These are phyloP conservation scores for Merluccius polli DNA, from an alignment of 2,797 vertebrate species.

Conservation along the genomic window DNA sequence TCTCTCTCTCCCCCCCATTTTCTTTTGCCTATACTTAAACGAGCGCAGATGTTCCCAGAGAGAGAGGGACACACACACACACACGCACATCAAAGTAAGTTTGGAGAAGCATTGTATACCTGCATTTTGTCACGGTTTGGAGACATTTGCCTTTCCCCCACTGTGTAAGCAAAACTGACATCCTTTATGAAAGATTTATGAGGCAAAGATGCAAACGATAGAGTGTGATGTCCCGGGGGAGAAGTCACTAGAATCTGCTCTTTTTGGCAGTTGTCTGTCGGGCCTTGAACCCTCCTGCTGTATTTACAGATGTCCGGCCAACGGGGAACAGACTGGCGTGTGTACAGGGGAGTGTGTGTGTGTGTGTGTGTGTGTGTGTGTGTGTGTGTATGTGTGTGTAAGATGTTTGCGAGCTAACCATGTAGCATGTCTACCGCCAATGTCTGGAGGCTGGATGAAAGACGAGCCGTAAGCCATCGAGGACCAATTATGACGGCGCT, in stretches of 20 bases:
- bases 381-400: not conserved
- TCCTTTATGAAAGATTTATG: conserved; percentile 84
- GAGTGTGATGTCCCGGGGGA: conserved; percentile 72
- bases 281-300: conserved; percentile 61
- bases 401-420: not conserved
- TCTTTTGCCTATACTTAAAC: not conserved
- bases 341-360: not conserved
- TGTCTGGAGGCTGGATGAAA: conserved; percentile 25
- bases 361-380: not conserved
- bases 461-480: conserved; percentile 18
- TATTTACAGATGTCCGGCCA: conserved; percentile 55
- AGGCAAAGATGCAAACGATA: conserved; percentile 80
- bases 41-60: not conserved
- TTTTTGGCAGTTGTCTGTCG: conserved; percentile 70
- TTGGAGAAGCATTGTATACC: conserved; percentile 69
- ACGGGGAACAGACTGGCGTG: conserved; percentile 26
- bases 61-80: conserved; percentile 5
- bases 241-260: conserved; percentile 66
- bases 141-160: conserved; percentile 68
- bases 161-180: conserved; percentile 83
- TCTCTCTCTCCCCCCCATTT: not conserved
- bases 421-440: conserved; percentile 20
- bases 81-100: conserved; percentile 43
- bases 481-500: conserved; percentile 37
- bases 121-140: conserved; percentile 64